Conservation (phyloP, 1,140 invertebrate genomes). For the Pseudoatta argentina region DNA sequence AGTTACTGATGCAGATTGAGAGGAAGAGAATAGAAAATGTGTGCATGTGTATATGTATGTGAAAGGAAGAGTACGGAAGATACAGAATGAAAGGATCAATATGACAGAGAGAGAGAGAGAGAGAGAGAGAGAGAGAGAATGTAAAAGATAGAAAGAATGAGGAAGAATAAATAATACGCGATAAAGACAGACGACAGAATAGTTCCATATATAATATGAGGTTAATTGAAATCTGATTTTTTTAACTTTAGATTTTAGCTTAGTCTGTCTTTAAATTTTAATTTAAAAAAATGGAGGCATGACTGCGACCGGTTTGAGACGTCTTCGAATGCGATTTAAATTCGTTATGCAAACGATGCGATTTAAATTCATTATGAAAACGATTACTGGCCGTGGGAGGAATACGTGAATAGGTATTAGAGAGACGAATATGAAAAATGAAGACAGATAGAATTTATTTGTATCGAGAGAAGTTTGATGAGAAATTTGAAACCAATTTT, state of each 20-base stretch:
- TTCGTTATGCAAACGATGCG: conserved; percentile 33
- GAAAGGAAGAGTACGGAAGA: conserved; percentile 29
- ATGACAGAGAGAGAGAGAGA: neutral
- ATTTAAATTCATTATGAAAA: conserved; percentile 43
- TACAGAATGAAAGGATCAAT: conserved; percentile 1
- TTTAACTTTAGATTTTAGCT: conserved; percentile 55
- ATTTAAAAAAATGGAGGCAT: conserved; percentile 46
- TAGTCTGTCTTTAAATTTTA: conserved; percentile 49
- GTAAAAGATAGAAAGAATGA: neutral
- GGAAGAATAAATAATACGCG: conserved; percentile 16
- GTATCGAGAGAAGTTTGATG: conserved; percentile 27
- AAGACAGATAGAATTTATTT: neutral
- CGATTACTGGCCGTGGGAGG: conserved; percentile 17
- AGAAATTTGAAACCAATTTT: conserved; percentile 21
- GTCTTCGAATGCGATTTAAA: conserved; percentile 26
- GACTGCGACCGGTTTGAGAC: conserved; percentile 38
- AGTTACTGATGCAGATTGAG: conserved; percentile 40
- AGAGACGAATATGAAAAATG: neutral
- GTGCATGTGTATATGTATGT: neutral
- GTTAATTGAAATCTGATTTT: conserved; percentile 47
- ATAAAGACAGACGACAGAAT: conserved; percentile 21
- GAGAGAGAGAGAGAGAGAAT: neutral
- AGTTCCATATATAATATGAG: conserved; percentile 38
- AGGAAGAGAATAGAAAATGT: conserved; percentile 25
- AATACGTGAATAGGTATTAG: neutral